A percentile compares a stretch with the other conserved stretches of the same genome.
These are phyloP conservation scores for Venusia cambrica DNA, from an alignment of 2,888 invertebrate species.

Conservation along the genomic window DNA sequence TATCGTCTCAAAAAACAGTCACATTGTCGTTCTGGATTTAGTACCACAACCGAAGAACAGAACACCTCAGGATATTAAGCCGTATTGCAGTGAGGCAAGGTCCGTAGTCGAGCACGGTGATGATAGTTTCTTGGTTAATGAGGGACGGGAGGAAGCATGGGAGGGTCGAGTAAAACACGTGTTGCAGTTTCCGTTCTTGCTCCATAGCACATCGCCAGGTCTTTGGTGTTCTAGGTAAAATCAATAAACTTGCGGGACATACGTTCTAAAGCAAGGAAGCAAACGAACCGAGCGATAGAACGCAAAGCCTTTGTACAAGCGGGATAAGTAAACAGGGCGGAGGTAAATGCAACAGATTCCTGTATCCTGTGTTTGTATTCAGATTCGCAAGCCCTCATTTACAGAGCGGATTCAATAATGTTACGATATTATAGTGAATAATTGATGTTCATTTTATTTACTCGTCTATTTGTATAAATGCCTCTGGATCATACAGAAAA, in stretches of 20 bases:
- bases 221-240: conserved; percentile 15
- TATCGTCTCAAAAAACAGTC: conserved; percentile 30
- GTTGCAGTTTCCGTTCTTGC: conserved; percentile 57
- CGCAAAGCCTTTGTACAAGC: conserved; percentile 10
- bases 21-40: conserved; percentile 30
- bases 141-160: conserved; percentile 42
- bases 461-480: too few species aligned
- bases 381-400: too few species aligned
- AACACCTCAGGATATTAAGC: conserved; percentile 10
- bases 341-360: conserved; percentile 4
- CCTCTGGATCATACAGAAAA: too few species aligned
- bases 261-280: conserved; percentile 3
- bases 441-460: too few species aligned
- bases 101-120: conserved; percentile 9
- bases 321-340: conserved; percentile 6
- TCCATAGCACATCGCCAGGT: conserved; percentile 20
- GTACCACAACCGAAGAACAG: conserved; percentile 9
- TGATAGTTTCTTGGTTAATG: conserved; percentile 38
- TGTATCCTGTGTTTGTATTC: conserved; percentile 14
- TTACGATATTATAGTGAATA: too few species aligned
- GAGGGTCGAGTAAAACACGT: conserved; percentile 55
- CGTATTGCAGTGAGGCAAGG: conserved; percentile 16
- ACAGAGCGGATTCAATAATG: too few species aligned
- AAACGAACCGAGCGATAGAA: conserved; percentile 2
- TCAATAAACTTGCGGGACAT: conserved; percentile 12